These are phyloP conservation scores for Xestia rhomboidea DNA, from an alignment of 2,888 invertebrate genomes.

Conservation along the genomic window DNA sequence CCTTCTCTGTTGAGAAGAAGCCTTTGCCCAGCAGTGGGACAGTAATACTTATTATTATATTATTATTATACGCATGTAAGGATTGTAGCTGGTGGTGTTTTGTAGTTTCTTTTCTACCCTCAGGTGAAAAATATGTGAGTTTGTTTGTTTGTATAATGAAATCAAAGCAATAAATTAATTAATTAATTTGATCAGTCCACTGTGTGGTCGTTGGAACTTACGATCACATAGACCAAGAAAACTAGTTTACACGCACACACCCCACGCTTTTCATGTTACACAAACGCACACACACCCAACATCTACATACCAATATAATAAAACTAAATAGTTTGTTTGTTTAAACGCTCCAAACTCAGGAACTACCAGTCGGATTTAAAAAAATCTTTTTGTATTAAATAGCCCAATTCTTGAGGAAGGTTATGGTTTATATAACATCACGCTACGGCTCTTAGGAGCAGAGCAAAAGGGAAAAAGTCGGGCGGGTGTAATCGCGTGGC, in stretches of 20 bases:
- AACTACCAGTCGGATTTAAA: background rate
- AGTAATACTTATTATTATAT: no score
- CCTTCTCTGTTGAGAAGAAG: no score
- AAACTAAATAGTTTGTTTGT: background rate
- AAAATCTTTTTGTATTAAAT: background rate
- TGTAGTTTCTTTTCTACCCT: background rate
- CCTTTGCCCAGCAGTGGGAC: no score
- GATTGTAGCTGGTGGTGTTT: background rate
- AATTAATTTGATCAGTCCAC: conserved; percentile 78
- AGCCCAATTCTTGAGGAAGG: background rate
- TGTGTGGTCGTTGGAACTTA: conserved; percentile 78
- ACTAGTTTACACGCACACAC: conserved; percentile 81
- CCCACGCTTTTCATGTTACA: conserved; percentile 19
- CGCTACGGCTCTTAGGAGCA: background rate
- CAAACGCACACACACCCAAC: conserved; percentile 8
- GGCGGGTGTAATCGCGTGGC: background rate
- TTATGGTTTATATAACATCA: background rate
- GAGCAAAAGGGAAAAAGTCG: background rate
- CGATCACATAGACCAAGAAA: conserved; percentile 80
- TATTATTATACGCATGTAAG: background rate
- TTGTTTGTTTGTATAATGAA: conserved; percentile 7
- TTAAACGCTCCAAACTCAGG: background rate
- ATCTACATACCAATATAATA: no score
- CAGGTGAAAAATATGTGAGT: background rate
- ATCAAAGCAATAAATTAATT: conserved; percentile 67